Evolutionary conservation across 2,888 invertebrate genomes (phyloP).

Genomic region (Phymatocera aterrima): DNA sequence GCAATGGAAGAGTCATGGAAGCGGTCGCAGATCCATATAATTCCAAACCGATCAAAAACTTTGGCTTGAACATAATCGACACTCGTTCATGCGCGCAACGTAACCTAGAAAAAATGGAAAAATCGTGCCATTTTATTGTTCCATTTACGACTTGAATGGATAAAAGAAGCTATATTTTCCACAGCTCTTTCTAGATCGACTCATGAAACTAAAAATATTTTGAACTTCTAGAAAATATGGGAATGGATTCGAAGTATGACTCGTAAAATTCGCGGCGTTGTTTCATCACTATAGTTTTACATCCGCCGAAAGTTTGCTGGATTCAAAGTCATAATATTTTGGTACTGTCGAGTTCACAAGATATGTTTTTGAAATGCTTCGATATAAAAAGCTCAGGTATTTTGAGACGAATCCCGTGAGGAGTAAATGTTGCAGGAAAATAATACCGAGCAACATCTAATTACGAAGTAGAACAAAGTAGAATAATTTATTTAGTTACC

Average conservation of each 20-base stretch:
- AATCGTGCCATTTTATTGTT: background rate
- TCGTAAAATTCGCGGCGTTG: background rate
- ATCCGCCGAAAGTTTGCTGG: background rate
- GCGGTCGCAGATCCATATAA: background rate
- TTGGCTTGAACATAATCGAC: background rate
- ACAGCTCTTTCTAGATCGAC: background rate
- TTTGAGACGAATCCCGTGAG: background rate
- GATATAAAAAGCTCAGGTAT: background rate
- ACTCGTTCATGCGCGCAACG: background rate
- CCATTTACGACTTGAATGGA: constrained; percentile 4
- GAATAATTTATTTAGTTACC: constrained; percentile 13
- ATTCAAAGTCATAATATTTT: background rate
- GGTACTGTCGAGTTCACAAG: background rate
- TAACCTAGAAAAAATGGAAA: background rate
- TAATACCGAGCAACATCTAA: background rate
- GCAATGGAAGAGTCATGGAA: background rate
- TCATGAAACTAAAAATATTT: constrained; percentile 6
- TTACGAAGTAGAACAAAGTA: background rate
- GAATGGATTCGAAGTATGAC: background rate
- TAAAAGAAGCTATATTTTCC: background rate
- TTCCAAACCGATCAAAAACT: background rate
- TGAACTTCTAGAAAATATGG: background rate
- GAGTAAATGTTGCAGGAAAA: background rate
- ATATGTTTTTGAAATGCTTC: background rate
- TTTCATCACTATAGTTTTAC: background rate